Evolutionary conservation across 2,113 vertebrate genomes (phyloP).

Genomic region (Cheirogaleus medius): DNA sequence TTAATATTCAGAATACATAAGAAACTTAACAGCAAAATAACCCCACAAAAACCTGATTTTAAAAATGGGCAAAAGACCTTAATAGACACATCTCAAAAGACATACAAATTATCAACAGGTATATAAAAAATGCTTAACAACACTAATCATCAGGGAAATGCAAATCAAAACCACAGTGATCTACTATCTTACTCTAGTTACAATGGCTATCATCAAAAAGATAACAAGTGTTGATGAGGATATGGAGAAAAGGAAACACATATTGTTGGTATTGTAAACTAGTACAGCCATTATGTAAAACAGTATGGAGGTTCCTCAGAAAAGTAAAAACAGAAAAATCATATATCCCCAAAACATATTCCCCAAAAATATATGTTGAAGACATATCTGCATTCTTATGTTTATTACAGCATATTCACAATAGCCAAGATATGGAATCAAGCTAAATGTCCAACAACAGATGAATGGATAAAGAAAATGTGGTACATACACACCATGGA

Average conservation of each 20-base stretch:
- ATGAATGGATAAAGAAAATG: background rate
- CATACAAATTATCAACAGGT: background rate
- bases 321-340: background rate
- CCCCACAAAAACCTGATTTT: background rate
- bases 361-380: background rate
- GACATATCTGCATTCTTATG: background rate
- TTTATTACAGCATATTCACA: background rate
- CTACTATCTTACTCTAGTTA: background rate
- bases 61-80: background rate
- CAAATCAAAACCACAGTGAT: background rate
- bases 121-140: background rate
- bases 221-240: background rate
- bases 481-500: background rate
- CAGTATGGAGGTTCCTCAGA: background rate
- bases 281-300: background rate
- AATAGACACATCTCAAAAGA: background rate
- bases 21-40: background rate
- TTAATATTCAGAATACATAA: background rate
- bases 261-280: background rate
- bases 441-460: background rate
- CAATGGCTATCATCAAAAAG: background rate
- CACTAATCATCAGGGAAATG: background rate
- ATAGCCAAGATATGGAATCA: background rate
- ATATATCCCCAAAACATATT: background rate
- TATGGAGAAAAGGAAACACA: background rate